Base-by-base conservation (phyloP, 1,140 invertebrate genomes). In the Listronotus oregonensis region DNA sequence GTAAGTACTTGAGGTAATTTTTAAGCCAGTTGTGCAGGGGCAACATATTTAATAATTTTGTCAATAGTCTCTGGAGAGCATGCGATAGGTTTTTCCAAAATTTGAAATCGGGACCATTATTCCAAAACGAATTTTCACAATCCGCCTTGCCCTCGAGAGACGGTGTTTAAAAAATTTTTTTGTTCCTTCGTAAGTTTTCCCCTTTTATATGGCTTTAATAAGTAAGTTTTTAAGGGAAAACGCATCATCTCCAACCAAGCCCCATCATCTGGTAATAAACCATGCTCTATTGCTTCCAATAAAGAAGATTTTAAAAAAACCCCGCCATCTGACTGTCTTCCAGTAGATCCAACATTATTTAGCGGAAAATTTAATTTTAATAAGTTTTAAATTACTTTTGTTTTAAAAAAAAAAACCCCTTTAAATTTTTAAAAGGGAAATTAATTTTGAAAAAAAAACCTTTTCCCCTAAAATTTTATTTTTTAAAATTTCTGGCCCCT, bases 401-500 rank as follows among this genome's bases (percentile, higher is more conserved):
- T 34, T 27, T 39, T n/a, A n/a, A n/a, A n/a, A n/a, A n/a, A n/a
- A n/a, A n/a, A n/a, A n/a, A 55, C 73, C 6, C 67, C 47, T 63
- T 82, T 82, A 50, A 81, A 79, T 60, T 82, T 82, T 34, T 79
- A 69, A 70, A 83, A 18, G 47, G 47, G 18, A 50, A 50, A 50
- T 50, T 50, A 6, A 7, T 6, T 27, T 17, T 50, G 4, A 12
- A 17, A 17, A 6, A 9, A 21, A 50, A 50, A 12, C 21, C 17
- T 12, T 18, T 50, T 7, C 18, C 17, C 6, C 7, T 50, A 6
- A 18, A 6, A 4, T 27, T 27, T 17, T 17, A 50, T 18, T 50
- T 50, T 50, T 17, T 6, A 6, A 6, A 18, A 4, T 50, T 18
- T 7, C 21, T 18, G 21, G 47, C 4, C 7, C 47, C 47, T 17